Conservation (phyloP, 2,797 vertebrate species). For the Thamnophis elegans region DNA sequence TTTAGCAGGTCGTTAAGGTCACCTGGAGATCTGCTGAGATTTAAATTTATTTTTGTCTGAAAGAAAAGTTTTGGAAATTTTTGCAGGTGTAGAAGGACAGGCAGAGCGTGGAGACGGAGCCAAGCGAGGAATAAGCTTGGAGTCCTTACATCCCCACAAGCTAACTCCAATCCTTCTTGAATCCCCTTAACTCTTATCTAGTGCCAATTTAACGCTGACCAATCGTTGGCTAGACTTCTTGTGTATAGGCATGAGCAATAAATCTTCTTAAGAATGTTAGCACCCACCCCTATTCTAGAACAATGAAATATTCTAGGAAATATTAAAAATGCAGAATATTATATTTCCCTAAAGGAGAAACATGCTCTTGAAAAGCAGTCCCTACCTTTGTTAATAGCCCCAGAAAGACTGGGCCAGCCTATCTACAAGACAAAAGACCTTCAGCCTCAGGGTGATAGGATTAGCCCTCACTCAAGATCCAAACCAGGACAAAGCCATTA, state of each 20-base stretch:
- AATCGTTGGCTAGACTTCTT: not conserved
- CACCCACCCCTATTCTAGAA: too few relatives aligned
- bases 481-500: too few relatives aligned
- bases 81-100: not conserved
- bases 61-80: not conserved
- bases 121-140: not conserved
- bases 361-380: too few relatives aligned
- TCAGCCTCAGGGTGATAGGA: too few relatives aligned
- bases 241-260: not conserved
- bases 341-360: too few relatives aligned
- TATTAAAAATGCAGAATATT: too few relatives aligned
- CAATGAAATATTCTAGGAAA: too few relatives aligned
- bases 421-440: too few relatives aligned
- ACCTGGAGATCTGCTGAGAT: not conserved
- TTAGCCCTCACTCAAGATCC: too few relatives aligned
- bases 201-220: not conserved
- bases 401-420: too few relatives aligned
- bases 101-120: not conserved
- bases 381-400: too few relatives aligned
- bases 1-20: too few relatives aligned
- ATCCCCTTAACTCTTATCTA: not conserved
- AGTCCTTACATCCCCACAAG: not conserved
- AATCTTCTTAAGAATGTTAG: not conserved
- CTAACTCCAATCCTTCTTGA: not conserved
- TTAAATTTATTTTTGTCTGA: not conserved